A percentile compares a stretch with the other conserved stretches of the same genome.
Evolutionary conservation across 2,888 invertebrate genomes (phyloP).

Genomic region (Aethes cnicana): DNA sequence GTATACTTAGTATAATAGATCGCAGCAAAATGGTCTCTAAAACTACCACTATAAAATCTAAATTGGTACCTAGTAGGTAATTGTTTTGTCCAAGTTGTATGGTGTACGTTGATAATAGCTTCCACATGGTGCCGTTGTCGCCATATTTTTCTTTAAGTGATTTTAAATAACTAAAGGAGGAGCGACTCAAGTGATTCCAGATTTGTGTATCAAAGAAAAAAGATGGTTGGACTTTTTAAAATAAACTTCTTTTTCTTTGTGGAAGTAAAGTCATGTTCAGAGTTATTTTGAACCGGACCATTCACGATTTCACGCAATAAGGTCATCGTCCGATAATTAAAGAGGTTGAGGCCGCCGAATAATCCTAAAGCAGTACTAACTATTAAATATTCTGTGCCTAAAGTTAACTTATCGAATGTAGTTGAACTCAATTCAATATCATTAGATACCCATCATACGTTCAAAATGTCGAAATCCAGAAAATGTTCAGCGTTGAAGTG

Average conservation of each 20-base stretch:
- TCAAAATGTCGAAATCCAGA: not conserved
- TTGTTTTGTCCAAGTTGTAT: conserved; percentile 21
- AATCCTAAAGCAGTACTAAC: too few species aligned
- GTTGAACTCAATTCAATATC: conserved; percentile 8
- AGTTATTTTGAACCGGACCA: conserved; percentile 12
- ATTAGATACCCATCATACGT: conserved; percentile 3
- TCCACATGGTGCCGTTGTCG: conserved; percentile 38
- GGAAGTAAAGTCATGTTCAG: not conserved
- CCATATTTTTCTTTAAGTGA: conserved; percentile 29
- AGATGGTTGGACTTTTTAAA: not conserved
- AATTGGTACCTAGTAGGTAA: conserved; percentile 24
- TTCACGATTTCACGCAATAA: conserved; percentile 10
- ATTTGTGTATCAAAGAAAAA: conserved; percentile 21
- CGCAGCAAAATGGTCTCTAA: conserved; percentile 25
- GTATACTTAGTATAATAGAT: conserved; percentile 2
- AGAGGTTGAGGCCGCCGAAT: conserved; percentile 28
- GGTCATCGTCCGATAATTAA: conserved; percentile 29
- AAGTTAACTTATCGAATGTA: conserved; percentile 5
- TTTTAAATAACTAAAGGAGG: conserved; percentile 28
- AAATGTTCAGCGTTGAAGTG: too few species aligned
- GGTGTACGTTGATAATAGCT: conserved; percentile 32
- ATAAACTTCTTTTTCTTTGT: conserved; percentile 6
- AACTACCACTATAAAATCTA: conserved; percentile 22
- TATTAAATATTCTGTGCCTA: too few species aligned
- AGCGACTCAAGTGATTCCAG: conserved; percentile 32